Percentiles rank a stretch among this genome's conserved stretches.
phyloP scores from a whole-genome alignment of 1,140 invertebrate species.

The Drosophila ercepeae region DNA sequence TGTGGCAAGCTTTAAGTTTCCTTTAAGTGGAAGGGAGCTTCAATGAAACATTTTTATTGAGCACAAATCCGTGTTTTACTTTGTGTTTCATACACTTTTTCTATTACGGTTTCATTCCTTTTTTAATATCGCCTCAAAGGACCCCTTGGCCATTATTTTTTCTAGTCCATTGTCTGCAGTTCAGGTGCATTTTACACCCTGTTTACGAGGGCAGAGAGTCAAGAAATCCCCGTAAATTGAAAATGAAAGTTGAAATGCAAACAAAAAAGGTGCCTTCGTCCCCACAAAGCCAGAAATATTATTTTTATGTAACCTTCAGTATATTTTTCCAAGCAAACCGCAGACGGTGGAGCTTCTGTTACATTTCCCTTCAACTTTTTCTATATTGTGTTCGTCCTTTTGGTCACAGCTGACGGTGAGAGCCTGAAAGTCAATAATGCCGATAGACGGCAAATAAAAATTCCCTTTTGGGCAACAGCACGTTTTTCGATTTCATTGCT shows the following conservation, averaged over 20 bases:
- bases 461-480: conserved; percentile 33
- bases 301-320: conserved; percentile 60
- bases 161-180: conserved; percentile 45
- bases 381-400: not conserved
- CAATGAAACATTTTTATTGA: not conserved
- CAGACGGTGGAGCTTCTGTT: conserved; percentile 27
- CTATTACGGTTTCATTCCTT: not conserved
- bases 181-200: conserved; percentile 74
- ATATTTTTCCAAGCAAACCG: conserved; percentile 27
- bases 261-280: conserved; percentile 17
- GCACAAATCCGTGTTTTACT: not conserved
- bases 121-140: not conserved
- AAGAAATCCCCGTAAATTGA: conserved; percentile 67
- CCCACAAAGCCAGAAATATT: conserved; percentile 52
- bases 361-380: not conserved
- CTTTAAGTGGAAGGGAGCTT: not conserved
- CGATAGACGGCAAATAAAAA: conserved; percentile 79
- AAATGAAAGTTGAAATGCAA: conserved; percentile 75
- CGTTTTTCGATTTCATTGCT: conserved; percentile 62
- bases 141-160: not conserved
- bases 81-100: no score
- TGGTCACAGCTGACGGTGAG: conserved; percentile 66
- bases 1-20: not conserved
- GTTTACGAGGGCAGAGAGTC: conserved; percentile 46
- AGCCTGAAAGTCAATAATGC: conserved; percentile 64